Percentiles rank a stretch among this genome's conserved stretches.
Conservation (phyloP, 2,888 invertebrate species). For the Penaeus monodon region DNA sequence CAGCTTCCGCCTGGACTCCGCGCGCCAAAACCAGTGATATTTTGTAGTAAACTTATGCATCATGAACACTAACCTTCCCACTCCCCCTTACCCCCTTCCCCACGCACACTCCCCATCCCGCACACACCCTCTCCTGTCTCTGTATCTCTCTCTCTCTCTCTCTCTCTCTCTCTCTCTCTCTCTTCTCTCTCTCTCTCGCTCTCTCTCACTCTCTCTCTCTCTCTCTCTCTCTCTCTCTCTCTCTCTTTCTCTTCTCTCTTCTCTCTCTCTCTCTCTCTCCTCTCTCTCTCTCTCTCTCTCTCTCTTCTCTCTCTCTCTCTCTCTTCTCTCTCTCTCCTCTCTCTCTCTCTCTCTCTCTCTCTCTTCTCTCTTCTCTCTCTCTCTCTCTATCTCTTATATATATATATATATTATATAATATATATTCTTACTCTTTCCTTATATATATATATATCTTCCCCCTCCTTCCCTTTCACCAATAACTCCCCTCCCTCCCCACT, state of each 20-base stretch:
- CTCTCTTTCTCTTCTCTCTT: not conserved
- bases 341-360: no score
- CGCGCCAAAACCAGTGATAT: not conserved
- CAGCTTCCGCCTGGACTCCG: no score
- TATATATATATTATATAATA: no score
- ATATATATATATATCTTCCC: no score
- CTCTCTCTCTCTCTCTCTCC: no score
- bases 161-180: not conserved
- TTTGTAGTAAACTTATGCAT: not conserved
- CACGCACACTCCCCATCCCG: not conserved
- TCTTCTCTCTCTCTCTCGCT: not conserved
- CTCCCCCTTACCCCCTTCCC: not conserved
- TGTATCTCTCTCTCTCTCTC: not conserved
- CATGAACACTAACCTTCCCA: not conserved
- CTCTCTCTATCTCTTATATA: no score
- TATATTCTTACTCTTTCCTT: no score
- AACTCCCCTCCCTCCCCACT: no score
- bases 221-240: not conserved
- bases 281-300: rapidly evolving
- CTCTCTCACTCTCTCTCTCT: not conserved
- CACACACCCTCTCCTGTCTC: not conserved
- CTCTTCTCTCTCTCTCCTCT: no score
- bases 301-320: no score
- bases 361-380: no score
- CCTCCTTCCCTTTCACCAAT: no score